Percentiles rank a stretch among this genome's conserved stretches.
phyloP scores from a whole-genome alignment of 92 coral and sea anemone genomes.

The Micromussa lordhowensis region DNA sequence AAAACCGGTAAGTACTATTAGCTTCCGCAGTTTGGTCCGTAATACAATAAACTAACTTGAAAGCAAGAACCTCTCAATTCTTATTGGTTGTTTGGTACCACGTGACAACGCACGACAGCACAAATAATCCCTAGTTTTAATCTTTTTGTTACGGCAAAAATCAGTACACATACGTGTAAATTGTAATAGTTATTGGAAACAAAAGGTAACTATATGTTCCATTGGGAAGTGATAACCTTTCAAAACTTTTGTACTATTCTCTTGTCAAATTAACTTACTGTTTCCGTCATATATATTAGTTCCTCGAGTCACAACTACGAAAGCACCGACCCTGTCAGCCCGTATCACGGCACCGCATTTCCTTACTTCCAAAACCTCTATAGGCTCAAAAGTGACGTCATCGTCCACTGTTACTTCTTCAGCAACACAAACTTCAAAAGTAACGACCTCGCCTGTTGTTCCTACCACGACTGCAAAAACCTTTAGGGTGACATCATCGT shows the following conservation, averaged over 20 bases:
- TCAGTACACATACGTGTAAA: background rate
- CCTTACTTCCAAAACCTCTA: background rate
- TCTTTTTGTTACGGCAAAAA: no score
- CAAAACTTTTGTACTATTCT: no score
- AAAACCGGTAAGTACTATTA: background rate
- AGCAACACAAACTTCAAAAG: background rate
- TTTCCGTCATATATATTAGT: background rate
- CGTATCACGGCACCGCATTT: background rate
- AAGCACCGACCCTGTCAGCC: background rate
- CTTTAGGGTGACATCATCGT: no score
- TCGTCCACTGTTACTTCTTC: background rate
- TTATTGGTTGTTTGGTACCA: no score
- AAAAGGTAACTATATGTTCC: no score
- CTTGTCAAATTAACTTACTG: no score
- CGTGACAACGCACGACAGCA: no score
- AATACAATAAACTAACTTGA: background rate
- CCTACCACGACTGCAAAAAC: background rate
- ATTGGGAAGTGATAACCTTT: no score
- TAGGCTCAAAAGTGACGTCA: background rate
- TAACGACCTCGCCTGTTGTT: background rate
- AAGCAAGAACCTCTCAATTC: background rate
- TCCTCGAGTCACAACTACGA: background rate
- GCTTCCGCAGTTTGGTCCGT: background rate
- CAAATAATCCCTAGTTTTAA: no score
- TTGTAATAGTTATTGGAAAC: no score